phyloP scores from a whole-genome alignment of 2,888 invertebrate genomes.

The Drosophila sordidapex region DNA sequence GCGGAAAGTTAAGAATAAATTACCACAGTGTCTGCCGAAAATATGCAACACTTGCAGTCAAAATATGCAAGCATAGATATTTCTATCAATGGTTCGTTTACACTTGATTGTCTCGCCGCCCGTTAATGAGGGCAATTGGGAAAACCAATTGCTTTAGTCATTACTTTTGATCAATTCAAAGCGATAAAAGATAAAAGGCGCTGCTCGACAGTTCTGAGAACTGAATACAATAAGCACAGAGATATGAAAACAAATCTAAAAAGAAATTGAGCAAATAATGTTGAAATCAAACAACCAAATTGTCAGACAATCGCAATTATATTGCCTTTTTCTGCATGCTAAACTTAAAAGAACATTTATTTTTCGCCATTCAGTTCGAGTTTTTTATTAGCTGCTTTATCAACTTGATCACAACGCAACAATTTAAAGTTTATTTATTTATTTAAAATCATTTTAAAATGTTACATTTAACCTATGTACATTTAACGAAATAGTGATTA shows the following conservation, averaged over 20 bases:
- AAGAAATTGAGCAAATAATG: neutral
- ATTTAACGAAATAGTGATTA: neutral
- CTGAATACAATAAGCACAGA: neutral
- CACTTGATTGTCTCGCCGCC: slow-evolving; percentile 12
- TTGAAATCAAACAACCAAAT: slow-evolving; percentile 7
- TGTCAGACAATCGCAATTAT: slow-evolving; percentile 8
- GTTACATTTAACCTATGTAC: neutral
- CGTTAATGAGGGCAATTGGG: slow-evolving; percentile 20
- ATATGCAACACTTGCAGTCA: slow-evolving; percentile 13
- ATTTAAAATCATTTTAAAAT: neutral
- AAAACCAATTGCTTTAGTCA: neutral
- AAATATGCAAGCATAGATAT: slow-evolving; percentile 7
- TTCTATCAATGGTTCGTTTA: neutral
- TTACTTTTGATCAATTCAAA: slow-evolving; percentile 12
- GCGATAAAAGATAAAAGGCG: neutral
- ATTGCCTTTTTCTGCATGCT: neutral
- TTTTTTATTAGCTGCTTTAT: neutral
- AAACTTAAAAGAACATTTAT: neutral
- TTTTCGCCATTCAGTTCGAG: neutral
- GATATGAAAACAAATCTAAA: slow-evolving; percentile 1
- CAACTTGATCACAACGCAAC: neutral
- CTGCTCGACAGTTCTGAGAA: slow-evolving; percentile 6
- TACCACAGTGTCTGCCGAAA: slow-evolving; percentile 29
- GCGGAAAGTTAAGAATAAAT: slow-evolving; percentile 10
- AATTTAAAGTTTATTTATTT: neutral